These are phyloP conservation scores for Taurulus bubalis DNA, from an alignment of 2,113 vertebrate species.

Conservation along the genomic window DNA sequence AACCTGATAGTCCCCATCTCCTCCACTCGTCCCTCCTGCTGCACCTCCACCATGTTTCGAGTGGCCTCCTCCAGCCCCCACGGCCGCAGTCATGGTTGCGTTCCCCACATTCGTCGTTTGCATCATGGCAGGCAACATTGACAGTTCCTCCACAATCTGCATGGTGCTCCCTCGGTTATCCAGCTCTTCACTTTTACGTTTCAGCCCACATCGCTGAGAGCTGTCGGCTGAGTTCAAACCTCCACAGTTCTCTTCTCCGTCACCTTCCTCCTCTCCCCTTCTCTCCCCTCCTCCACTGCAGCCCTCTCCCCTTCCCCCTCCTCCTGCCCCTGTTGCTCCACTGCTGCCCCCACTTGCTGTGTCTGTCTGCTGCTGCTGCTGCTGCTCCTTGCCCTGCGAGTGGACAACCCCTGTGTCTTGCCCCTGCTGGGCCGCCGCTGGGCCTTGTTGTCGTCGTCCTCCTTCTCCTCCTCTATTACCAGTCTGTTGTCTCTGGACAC, in stretches of 20 bases:
- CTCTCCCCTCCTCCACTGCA: slow-evolving; percentile 71
- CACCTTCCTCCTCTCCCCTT: slow-evolving; percentile 66
- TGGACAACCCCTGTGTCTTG: slow-evolving; percentile 69
- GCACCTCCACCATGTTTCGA: slow-evolving; percentile 87
- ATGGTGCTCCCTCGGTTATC: slow-evolving; percentile 91
- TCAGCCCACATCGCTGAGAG: slow-evolving; percentile 96
- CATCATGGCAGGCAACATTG: slow-evolving; percentile 98
- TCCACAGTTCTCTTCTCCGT: slow-evolving; percentile 80
- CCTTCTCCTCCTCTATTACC: slow-evolving; percentile 55
- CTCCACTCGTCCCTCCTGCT: slow-evolving; percentile 85
- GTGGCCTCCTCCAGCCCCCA: slow-evolving; percentile 75
- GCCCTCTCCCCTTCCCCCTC: slow-evolving; percentile 83
- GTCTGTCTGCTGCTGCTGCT: slow-evolving; percentile 74
- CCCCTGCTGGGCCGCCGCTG: slow-evolving; percentile 57
- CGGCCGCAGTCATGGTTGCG: slow-evolving; percentile 83
- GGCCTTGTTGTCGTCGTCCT: slow-evolving; percentile 45
- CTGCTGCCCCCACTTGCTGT: slow-evolving; percentile 81
- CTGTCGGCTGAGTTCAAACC: slow-evolving; percentile 87
- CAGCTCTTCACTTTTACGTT: slow-evolving; percentile 98
- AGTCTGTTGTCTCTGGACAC: slow-evolving; percentile 88
- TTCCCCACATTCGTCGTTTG: slow-evolving; percentile 92
- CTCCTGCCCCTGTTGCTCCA: slow-evolving; percentile 82
- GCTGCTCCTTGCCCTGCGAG: slow-evolving; percentile 73
- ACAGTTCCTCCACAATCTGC: slow-evolving; percentile 99
- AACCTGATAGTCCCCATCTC: slow-evolving; percentile 97